These are phyloP conservation scores for Loripinus fragilis DNA, from an alignment of 2,888 invertebrate species.

Conservation along the genomic window DNA sequence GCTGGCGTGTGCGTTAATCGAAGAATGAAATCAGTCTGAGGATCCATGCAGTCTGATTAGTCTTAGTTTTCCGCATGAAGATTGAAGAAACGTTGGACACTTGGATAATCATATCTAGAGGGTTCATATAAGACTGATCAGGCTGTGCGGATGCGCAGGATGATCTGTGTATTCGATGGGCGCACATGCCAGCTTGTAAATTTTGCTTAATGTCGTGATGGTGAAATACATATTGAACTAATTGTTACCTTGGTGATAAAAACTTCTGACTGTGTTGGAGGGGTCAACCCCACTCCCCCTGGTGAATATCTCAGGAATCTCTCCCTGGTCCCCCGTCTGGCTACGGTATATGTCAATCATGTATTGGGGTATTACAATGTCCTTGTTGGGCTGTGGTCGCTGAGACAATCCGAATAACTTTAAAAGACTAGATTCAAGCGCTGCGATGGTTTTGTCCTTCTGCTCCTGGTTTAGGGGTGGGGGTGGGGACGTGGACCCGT, in stretches of 20 bases:
- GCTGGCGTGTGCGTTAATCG: no score
- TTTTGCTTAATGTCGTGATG: no score
- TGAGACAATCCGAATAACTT: slow-evolving; percentile 87
- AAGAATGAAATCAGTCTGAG: no score
- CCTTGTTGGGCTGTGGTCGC: slow-evolving; percentile 85
- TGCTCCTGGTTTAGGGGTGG: slow-evolving; percentile 60
- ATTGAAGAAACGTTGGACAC: no score
- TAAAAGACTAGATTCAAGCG: slow-evolving; percentile 87
- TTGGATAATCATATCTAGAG: no score
- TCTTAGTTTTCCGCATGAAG: no score
- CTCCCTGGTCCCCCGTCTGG: slow-evolving; percentile 87
- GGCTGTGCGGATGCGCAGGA: no score
- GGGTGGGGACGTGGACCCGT: slow-evolving; percentile 37
- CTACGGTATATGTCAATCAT: slow-evolving; percentile 91
- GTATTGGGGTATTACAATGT: slow-evolving; percentile 89
- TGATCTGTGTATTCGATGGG: no score
- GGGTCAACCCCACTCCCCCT: slow-evolving; percentile 63
- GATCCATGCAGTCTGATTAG: no score
- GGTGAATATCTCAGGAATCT: slow-evolving; percentile 74
- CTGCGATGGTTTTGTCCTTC: slow-evolving; percentile 80
- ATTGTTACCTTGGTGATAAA: slow-evolving; percentile 74
- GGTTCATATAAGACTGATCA: no score
- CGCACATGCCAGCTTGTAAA: no score
- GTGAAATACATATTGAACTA: no score
- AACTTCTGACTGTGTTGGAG: slow-evolving; percentile 81